These are phyloP conservation scores for Cacatua alba DNA, from an alignment of 2,113 vertebrate species.

Conservation along the genomic window DNA sequence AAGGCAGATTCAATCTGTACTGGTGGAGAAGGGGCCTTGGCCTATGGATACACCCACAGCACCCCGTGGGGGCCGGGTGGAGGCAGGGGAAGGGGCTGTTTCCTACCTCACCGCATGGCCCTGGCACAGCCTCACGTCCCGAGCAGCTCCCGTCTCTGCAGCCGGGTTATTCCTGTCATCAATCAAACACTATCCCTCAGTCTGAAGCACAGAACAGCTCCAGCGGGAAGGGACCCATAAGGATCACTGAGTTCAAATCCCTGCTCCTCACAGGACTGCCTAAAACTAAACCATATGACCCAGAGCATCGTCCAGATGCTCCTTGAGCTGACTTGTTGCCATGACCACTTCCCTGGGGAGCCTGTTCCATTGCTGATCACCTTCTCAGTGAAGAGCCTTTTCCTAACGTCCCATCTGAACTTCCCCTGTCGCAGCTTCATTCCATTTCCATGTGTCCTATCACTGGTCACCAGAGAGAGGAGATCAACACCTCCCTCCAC, in stretches of 20 bases:
- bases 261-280: fast-evolving
- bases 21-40: background rate
- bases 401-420: too few relatives aligned
- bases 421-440: background rate
- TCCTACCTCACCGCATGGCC: background rate
- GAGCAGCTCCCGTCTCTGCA: fast-evolving
- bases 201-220: background rate
- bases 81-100: background rate
- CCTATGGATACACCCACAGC: fast-evolving
- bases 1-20: fast-evolving
- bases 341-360: background rate
- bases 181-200: background rate
- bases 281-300: fast-evolving
- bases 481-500: background rate
- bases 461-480: background rate
- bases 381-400: background rate
- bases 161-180: fast-evolving
- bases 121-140: background rate
- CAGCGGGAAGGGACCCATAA: fast-evolving
- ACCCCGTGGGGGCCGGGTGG: fast-evolving
- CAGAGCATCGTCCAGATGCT: fast-evolving
- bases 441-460: fast-evolving
- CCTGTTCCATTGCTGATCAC: background rate
- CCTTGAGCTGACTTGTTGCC: background rate
- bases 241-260: fast-evolving